phyloP scores from a whole-genome alignment of 2,888 invertebrate genomes.

The Blastobasis lacticolella region DNA sequence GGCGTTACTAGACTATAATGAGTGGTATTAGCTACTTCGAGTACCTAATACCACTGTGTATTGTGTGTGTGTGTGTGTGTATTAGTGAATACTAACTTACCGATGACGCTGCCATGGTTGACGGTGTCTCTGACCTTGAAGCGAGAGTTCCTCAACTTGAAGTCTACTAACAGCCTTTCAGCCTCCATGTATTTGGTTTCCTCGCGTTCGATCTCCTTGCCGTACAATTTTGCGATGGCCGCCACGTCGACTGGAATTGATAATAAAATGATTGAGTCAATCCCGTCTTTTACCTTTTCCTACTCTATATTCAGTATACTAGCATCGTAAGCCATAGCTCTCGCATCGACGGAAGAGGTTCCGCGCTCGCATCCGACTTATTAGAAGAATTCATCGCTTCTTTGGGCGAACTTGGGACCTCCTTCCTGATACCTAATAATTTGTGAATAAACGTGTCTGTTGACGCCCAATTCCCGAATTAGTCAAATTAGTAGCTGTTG shows the following conservation, averaged over 20 bases:
- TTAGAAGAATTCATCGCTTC: neutral
- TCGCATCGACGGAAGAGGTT: neutral
- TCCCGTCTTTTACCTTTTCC: neutral
- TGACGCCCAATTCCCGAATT: no score
- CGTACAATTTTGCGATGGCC: constrained; percentile 81
- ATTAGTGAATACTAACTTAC: constrained; percentile 58
- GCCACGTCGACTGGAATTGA: constrained; percentile 78
- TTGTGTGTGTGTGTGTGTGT: no score
- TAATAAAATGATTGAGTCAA: neutral
- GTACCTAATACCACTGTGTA: no score
- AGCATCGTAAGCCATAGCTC: no score
- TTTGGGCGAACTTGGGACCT: no score
- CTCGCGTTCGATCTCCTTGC: constrained; percentile 76
- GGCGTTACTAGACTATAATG: no score
- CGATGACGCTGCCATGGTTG: constrained; percentile 84
- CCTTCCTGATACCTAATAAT: no score
- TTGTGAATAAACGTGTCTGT: no score
- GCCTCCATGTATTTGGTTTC: constrained; percentile 79
- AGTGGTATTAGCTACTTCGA: no score
- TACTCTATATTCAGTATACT: no score
- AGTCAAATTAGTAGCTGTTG: no score
- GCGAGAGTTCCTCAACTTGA: constrained; percentile 79
- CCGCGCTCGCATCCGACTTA: neutral
- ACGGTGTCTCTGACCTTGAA: constrained; percentile 82
- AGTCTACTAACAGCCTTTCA: constrained; percentile 80